phyloP scores from a whole-genome alignment of 2,113 vertebrate genomes.

The Ctenomys sociabilis region DNA sequence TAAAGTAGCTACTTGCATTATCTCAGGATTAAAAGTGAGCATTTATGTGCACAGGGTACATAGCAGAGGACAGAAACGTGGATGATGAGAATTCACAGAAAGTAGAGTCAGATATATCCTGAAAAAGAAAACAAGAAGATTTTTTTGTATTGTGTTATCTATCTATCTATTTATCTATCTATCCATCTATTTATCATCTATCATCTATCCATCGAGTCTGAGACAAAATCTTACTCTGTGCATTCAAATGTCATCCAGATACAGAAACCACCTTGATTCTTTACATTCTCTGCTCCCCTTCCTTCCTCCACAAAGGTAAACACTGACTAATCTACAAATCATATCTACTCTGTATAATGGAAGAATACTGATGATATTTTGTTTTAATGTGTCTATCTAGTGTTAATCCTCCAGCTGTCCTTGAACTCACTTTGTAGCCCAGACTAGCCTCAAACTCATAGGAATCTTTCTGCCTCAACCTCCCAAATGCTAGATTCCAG shows the following conservation, averaged over 20 bases:
- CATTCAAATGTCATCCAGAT: background rate
- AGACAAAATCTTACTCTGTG: background rate
- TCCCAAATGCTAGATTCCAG: too few relatives aligned
- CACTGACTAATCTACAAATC: background rate
- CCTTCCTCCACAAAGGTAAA: background rate
- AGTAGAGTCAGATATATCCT: background rate
- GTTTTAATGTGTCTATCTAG: background rate
- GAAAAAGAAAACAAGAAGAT: background rate
- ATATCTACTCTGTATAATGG: background rate
- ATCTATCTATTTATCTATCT: background rate
- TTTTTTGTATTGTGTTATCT: conserved; percentile 1
- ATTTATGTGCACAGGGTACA: background rate
- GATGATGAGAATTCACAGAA: background rate
- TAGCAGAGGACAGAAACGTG: background rate
- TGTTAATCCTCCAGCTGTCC: background rate
- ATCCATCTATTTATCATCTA: background rate
- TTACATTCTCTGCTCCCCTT: background rate
- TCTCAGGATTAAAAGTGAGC: background rate
- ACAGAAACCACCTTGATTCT: background rate
- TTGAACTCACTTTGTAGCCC: too few relatives aligned
- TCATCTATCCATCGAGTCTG: background rate
- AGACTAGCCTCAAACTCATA: too few relatives aligned
- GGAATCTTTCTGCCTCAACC: too few relatives aligned
- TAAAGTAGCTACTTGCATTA: background rate
- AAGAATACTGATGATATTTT: background rate